phyloP scores from a whole-genome alignment of 2,888 invertebrate species.

The Acleris holmiana region DNA sequence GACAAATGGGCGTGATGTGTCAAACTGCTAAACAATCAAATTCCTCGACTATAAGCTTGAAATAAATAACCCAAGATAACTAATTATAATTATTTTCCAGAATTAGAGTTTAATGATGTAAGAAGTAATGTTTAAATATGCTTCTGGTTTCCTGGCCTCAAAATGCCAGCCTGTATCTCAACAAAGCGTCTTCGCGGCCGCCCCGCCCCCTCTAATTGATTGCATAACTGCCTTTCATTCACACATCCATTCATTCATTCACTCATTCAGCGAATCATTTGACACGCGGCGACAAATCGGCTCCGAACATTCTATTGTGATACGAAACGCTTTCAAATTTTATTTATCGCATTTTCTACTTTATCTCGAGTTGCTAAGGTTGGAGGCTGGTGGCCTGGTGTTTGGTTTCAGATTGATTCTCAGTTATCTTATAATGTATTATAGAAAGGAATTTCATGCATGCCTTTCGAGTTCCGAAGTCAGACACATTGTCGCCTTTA shows the following conservation, averaged over 20 bases:
- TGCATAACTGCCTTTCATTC: constrained; percentile 72
- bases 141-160: constrained; percentile 52
- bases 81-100: too few species aligned
- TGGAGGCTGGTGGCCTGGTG: not conserved
- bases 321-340: constrained; percentile 30
- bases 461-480: constrained; percentile 62
- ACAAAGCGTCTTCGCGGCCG: constrained; percentile 46
- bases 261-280: constrained; percentile 62
- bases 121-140: too few species aligned
- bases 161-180: constrained; percentile 45
- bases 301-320: constrained; percentile 46
- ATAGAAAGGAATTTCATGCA: constrained; percentile 70
- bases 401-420: constrained; percentile 47
- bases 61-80: too few species aligned
- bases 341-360: constrained; percentile 14
- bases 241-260: constrained; percentile 57
- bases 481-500: constrained; percentile 64
- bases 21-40: too few species aligned
- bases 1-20: too few species aligned
- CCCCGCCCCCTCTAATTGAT: constrained; percentile 78
- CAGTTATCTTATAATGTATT: constrained; percentile 69
- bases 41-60: too few species aligned
- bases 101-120: too few species aligned
- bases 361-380: not conserved
- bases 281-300: constrained; percentile 78